Conservation (phyloP, 2,888 invertebrate species). For the Biston betularia region DNA sequence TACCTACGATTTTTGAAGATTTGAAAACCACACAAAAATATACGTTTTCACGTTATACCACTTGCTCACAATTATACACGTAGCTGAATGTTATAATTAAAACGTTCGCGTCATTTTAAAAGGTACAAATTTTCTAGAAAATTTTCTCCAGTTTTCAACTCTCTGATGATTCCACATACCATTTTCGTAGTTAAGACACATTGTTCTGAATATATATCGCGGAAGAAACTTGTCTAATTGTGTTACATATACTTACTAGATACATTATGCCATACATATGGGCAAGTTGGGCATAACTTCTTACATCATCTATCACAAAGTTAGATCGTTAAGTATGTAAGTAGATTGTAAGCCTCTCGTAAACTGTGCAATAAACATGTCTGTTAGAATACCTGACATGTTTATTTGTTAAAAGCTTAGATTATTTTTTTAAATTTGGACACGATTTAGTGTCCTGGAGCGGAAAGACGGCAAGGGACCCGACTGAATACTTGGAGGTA, state of each 20-base stretch:
- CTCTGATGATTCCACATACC: conserved; percentile 26
- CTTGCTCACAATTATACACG: no score
- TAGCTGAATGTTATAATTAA: no score
- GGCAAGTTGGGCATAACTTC: conserved; percentile 50
- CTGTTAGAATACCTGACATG: conserved; percentile 43
- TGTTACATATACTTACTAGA: conserved; percentile 37
- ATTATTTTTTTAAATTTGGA: neutral
- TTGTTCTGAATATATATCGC: conserved; percentile 31
- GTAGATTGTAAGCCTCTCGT: conserved; percentile 56
- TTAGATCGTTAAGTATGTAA: conserved; percentile 61
- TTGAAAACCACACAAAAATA: no score
- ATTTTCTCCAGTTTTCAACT: no score
- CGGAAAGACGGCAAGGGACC: no score
- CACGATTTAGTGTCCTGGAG: no score
- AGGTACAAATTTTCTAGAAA: no score
- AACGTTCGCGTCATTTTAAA: no score
- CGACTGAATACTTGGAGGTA: no score
- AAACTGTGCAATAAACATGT: conserved; percentile 54
- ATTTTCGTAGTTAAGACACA: conserved; percentile 26
- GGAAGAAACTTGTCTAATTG: conserved; percentile 44
- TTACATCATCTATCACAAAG: conserved; percentile 56
- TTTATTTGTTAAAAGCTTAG: conserved; percentile 8
- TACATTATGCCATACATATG: conserved; percentile 21
- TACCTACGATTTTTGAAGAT: no score
- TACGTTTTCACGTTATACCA: no score